These are phyloP conservation scores for Pseudopodoces humilis DNA, from an alignment of 2,113 vertebrate species.

Conservation along the genomic window DNA sequence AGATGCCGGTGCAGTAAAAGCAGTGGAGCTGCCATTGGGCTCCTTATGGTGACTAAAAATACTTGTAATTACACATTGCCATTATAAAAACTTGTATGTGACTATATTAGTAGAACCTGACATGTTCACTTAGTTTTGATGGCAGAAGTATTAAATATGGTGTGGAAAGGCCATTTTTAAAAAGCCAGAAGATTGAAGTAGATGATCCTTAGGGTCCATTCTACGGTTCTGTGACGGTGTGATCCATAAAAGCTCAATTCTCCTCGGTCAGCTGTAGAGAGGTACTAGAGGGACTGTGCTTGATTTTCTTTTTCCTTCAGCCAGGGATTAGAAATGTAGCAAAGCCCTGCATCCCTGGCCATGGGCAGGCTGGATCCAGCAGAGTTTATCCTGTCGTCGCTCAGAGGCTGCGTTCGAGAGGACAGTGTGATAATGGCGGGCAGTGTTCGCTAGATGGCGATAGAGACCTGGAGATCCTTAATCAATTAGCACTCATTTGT, in stretches of 20 bases:
- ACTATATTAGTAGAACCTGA: neutral
- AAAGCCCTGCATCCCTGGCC: neutral
- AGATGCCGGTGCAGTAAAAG: neutral
- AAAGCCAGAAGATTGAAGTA: neutral
- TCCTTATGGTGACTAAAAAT: neutral
- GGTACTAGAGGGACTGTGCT: fast-evolving
- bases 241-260: neutral
- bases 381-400: neutral
- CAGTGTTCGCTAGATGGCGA: conserved; percentile 80
- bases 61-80: neutral
- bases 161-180: neutral
- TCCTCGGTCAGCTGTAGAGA: neutral
- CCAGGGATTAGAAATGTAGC: neutral
- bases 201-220: neutral
- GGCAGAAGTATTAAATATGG: neutral
- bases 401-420: neutral
- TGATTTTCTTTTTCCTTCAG: neutral
- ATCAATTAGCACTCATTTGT: conserved; percentile 67
- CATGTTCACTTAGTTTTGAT: neutral
- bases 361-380: neutral
- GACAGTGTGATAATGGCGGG: conserved; percentile 29
- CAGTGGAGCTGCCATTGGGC: neutral
- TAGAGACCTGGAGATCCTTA: conserved; percentile 76
- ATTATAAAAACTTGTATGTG: conserved; percentile 32
- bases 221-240: neutral